Evolutionary conservation across 2,113 vertebrate genomes (phyloP).

Genomic region (Tachycineta bicolor): DNA sequence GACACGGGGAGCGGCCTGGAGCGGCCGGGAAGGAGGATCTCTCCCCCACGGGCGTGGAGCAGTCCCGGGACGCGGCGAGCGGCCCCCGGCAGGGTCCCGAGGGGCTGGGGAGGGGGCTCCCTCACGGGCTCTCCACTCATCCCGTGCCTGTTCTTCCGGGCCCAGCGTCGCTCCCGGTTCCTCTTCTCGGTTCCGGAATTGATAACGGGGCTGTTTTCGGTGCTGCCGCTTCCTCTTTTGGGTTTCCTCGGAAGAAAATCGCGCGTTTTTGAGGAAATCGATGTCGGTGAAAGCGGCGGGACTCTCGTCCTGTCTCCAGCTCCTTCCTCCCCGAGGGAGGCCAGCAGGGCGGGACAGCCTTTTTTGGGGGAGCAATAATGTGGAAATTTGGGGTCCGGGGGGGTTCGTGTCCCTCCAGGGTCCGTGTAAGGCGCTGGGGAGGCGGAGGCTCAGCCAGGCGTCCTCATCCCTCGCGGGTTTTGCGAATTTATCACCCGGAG

Average conservation of each 20-base stretch:
- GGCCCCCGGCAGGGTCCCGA: neutral
- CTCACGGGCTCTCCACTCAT: neutral
- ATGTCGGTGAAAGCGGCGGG: neutral
- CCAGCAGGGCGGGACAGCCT: neutral
- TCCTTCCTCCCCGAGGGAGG: neutral
- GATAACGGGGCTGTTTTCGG: neutral
- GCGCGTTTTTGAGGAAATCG: neutral
- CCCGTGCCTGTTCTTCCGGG: neutral
- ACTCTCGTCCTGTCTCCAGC: too few relatives aligned
- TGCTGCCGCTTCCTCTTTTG: neutral
- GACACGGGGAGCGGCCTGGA: neutral
- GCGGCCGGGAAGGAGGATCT: neutral
- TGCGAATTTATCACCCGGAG: neutral
- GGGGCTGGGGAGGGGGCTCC: neutral
- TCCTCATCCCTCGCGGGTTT: neutral
- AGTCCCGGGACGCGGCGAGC: neutral
- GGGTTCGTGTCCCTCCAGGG: neutral
- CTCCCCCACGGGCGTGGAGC: neutral
- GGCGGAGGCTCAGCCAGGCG: neutral
- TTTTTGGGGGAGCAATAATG: neutral
- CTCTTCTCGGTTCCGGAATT: neutral
- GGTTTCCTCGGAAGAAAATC: neutral
- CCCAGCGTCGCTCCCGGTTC: neutral
- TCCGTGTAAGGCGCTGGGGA: neutral
- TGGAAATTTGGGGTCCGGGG: neutral